Base-by-base conservation (phyloP, 2,113 vertebrate species). In the Passer montanus region DNA sequence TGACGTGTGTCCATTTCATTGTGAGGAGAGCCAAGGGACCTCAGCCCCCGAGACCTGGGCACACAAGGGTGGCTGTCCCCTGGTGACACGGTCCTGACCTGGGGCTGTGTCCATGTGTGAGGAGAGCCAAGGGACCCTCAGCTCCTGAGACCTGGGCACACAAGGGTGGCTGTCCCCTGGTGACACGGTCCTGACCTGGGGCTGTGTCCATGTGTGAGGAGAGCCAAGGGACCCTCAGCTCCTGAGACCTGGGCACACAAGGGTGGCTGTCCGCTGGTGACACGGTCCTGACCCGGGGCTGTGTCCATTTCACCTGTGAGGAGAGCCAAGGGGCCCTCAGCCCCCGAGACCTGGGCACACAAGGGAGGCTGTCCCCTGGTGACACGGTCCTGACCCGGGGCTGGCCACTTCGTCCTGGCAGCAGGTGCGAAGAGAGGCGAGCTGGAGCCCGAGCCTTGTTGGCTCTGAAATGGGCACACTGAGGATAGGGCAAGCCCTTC, bases 321-420 rank as follows among this genome's bases (percentile, higher is more conserved):
- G 64, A 56, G 67, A 85, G 52, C 3, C 0, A 15, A 19, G 75
- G 56, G 76, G 55, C 67, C 85, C 87, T 77, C 64, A 10, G 64
- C 73, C 63, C 49, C 39, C 0, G 0, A 84, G 72, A 10, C 18
- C 18, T 6, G 50, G 55, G 59, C 62, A 33, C 1, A 0, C 12
- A 2, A 28, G 53, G 67, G 22, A 74, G 43, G 18, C 84, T 1
- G 2, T 73, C 76, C 67, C 44, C 28, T 2, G 7, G 43, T 41
- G 47, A 7, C 44, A 1, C 0, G 1, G 58, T 55, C 78, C 2
- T 0, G 46, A 16, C 14, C 33, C 6, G 5, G 69, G 66, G 52
- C 87, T 37, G 73, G 55, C 44, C 0, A 0, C 75, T 37, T 35
- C 52, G 11, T 55, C 35, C 35, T 11, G 26, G 74, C 9, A 4